These are phyloP conservation scores for Arion vulgaris DNA, from an alignment of 1,140 invertebrate species.

Conservation along the genomic window DNA sequence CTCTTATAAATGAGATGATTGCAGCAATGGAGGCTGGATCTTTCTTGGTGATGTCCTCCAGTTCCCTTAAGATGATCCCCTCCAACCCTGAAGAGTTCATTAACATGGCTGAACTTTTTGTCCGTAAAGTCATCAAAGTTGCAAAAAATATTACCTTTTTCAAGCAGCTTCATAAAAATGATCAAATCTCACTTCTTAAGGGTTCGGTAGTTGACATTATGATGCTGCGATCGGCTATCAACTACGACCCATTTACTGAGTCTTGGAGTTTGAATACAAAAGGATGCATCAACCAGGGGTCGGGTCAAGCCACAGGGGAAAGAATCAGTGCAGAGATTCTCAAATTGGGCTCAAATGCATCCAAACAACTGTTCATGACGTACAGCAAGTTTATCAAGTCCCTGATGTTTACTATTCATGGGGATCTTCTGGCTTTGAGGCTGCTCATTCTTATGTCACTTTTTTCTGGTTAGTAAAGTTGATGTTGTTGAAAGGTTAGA, in stretches of 20 bases:
- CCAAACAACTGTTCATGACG: slow-evolving; percentile 57
- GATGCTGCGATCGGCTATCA: slow-evolving; percentile 67
- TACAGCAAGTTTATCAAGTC: slow-evolving; percentile 66
- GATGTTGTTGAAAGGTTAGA: too few relatives aligned
- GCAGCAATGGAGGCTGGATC: slow-evolving; percentile 55
- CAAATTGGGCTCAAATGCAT: slow-evolving; percentile 54
- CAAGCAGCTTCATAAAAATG: slow-evolving; percentile 59
- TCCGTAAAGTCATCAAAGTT: slow-evolving; percentile 65
- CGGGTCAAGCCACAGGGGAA: slow-evolving; percentile 12
- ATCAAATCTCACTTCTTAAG: slow-evolving; percentile 67
- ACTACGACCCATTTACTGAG: slow-evolving; percentile 63
- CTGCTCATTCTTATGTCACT: slow-evolving; percentile 65
- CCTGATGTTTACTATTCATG: slow-evolving; percentile 59
- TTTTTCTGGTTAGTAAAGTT: slow-evolving; percentile 53
- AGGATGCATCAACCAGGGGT: slow-evolving; percentile 46
- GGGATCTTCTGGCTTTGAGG: slow-evolving; percentile 61
- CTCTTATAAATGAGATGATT: slow-evolving; percentile 51
- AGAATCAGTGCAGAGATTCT: slow-evolving; percentile 58
- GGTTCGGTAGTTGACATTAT: slow-evolving; percentile 68
- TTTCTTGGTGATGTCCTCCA: slow-evolving; percentile 55
- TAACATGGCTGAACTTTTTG: slow-evolving; percentile 67
- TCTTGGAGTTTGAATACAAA: slow-evolving; percentile 61
- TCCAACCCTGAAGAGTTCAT: slow-evolving; percentile 62
- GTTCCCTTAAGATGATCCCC: slow-evolving; percentile 49
- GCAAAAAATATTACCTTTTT: slow-evolving; percentile 64